Base-by-base conservation (phyloP, 2,888 invertebrate genomes). In the Drosophila quinaria region DNA sequence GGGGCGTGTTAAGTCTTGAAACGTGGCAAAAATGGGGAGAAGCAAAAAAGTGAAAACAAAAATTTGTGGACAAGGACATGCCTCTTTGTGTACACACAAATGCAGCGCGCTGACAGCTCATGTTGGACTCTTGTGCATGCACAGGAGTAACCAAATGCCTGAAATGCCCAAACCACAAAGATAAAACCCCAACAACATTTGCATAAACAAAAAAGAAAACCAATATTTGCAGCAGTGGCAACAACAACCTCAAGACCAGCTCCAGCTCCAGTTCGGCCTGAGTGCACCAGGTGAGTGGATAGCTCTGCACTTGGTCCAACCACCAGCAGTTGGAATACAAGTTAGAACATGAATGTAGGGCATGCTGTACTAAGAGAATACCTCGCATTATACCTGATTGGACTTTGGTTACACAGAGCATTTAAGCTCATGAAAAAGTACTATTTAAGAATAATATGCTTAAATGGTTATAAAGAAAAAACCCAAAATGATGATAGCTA, bases 1-100 rank as follows among this genome's bases (percentile, higher is more conserved):
- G 56, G 56, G 69, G 60, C 64, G 64, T 74, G 70, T 65, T 64
- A 59, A 67, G 80, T 63, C 72, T 67, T 60, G 44, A 64, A 77
- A 76, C 66, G 67, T 80, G 71, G 52, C 54, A 60, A 50, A 72
- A 71, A 55, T 59, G 59, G 50, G 25, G 17, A 35, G 29, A 9
- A 39, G 44, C 41, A 46, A 71, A 55, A 68, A 80, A 82, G 82
- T 82, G 82, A 80, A 80, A 81, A 75, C 60, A 63, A 54, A 58
- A 72, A 35, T 66, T 33, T 63, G 65, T 64, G 51, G 58, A 70
- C 80, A 80, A 78, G 78, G 80, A 78, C 80, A 76, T 78, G 74
- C 37, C 51, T 49, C 17, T 42, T 29, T 35, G 39, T 25, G 19
- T 62, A 11, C 31, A 33, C 33, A 44, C 17, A 35, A 25, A 19